These are phyloP conservation scores for Amphiprion ocellaris DNA, from an alignment of 2,113 vertebrate species.

Conservation along the genomic window DNA sequence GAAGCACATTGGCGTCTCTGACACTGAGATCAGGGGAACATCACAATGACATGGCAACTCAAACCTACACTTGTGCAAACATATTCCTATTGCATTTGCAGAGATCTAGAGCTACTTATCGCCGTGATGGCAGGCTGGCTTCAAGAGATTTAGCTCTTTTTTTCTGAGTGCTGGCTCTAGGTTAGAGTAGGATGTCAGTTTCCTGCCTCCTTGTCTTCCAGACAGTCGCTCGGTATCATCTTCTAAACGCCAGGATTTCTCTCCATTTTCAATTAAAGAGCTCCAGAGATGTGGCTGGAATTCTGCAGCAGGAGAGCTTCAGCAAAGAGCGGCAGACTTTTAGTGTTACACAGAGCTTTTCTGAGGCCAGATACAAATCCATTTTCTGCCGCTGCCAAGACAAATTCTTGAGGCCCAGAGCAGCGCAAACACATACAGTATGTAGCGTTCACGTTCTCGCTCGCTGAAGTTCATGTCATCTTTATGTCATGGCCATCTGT, in stretches of 20 bases:
- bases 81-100: slow-evolving; percentile 48
- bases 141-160: slow-evolving; percentile 43
- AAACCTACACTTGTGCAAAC: slow-evolving; percentile 34
- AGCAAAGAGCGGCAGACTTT: slow-evolving; percentile 42
- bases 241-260: slow-evolving; percentile 53
- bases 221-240: slow-evolving; percentile 58
- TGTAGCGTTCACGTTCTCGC: slow-evolving; percentile 8
- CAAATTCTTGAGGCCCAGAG: slow-evolving; percentile 26
- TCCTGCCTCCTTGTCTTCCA: slow-evolving; percentile 37
- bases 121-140: slow-evolving; percentile 44
- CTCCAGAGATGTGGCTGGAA: slow-evolving; percentile 49
- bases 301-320: slow-evolving; percentile 32
- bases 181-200: slow-evolving; percentile 66
- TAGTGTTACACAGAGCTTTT: slow-evolving; percentile 41
- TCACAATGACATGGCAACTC: slow-evolving; percentile 42
- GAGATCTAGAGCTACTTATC: slow-evolving; percentile 43
- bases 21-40: slow-evolving; percentile 34
- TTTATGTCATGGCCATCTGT: slow-evolving; percentile 57
- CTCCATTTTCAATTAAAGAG: slow-evolving; percentile 74
- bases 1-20: slow-evolving; percentile 56
- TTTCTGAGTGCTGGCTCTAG: slow-evolving; percentile 20
- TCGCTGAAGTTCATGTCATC: slow-evolving; percentile 8
- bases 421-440: slow-evolving; percentile 28
- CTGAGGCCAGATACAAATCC: slow-evolving; percentile 33
- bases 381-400: slow-evolving; percentile 44